Percentiles rank a stretch among this genome's conserved stretches.
These are phyloP conservation scores for Tragopan temminckii DNA, from an alignment of 2,797 vertebrate species.

Conservation along the genomic window DNA sequence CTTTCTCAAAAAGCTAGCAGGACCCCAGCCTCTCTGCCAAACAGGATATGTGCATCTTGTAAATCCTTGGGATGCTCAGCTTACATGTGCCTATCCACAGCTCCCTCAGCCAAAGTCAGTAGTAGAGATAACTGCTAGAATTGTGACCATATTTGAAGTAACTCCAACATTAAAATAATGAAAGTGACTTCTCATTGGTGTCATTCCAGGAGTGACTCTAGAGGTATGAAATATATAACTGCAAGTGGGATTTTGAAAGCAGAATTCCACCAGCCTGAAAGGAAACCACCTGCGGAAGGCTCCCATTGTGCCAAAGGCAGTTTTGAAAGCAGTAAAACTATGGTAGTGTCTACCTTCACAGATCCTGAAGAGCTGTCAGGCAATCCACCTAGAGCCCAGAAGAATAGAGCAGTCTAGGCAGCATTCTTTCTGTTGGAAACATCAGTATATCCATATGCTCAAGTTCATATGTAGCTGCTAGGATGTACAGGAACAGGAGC, in stretches of 20 bases:
- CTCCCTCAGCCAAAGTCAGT: not conserved
- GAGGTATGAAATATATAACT: not conserved
- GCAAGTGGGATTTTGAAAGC: not conserved
- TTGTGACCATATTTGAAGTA: not conserved
- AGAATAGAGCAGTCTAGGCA: not conserved
- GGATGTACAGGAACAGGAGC: not conserved
- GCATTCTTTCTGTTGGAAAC: not conserved
- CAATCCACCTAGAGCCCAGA: not conserved
- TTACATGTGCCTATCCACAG: not conserved
- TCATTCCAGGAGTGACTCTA: not conserved
- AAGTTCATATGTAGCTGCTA: not conserved
- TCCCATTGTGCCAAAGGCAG: not conserved
- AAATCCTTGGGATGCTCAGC: not conserved
- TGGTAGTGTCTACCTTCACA: not conserved
- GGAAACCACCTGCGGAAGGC: not conserved
- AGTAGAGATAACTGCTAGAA: not conserved
- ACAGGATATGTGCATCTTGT: conserved; percentile 17
- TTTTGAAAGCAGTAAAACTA: not conserved
- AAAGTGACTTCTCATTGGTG: not conserved
- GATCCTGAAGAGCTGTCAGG: not conserved
- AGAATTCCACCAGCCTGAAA: not conserved
- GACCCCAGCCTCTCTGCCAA: conserved; percentile 52
- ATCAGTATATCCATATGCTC: not conserved
- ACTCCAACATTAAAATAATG: not conserved
- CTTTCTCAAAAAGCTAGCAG: conserved; percentile 49